Base-by-base conservation (phyloP, 2,113 vertebrate species). In the Nesospiza acunhae region DNA sequence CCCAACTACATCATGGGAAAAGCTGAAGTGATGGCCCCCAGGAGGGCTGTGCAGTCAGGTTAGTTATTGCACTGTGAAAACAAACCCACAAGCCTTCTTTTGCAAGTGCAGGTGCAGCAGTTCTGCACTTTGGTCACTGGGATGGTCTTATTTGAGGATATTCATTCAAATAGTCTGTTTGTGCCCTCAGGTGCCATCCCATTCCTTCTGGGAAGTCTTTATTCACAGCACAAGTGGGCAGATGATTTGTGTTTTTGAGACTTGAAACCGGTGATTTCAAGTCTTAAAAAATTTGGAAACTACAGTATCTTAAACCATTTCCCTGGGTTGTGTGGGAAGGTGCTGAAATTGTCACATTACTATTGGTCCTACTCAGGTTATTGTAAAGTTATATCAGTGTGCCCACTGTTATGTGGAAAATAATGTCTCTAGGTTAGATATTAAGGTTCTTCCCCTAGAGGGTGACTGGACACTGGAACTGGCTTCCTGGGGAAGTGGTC, bases 31-130 rank as follows among this genome's bases (percentile, higher is more conserved):
- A 58, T 23, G 90, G 27, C 56, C 81, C 87, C 73, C 74, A n/a
- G 56, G 94, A 88, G 72, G 75, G 62, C 30, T 85, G 56, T 72
- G 58, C 70, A 92, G 50, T 33, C 69, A 93, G 89, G 76, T 84
- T 89, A n/a, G 66, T 70, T 66, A 27, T 17, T 90, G 92, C 92
- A 46, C 80, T 84, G 14, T 21, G 33, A 89, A 96, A 94, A 81
- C 76, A 95, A 94, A 87, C 49, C 12, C 14, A 37, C 33, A 35
- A 77, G 35, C 35, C 52, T 82, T 70, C 83, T 52, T 68, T 77
- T 74, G 80, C 60, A 80, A 81, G 84, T 6, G 60, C 89, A 42
- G 64, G 69, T 2, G 4, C 6, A 84, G 80, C 55, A 84, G 56
- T 80, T 81, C 19, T 70, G 60, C 35, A 11, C 56, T 77, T 74